phyloP scores from a whole-genome alignment of 1,140 invertebrate species.

The Mamestra configurata region DNA sequence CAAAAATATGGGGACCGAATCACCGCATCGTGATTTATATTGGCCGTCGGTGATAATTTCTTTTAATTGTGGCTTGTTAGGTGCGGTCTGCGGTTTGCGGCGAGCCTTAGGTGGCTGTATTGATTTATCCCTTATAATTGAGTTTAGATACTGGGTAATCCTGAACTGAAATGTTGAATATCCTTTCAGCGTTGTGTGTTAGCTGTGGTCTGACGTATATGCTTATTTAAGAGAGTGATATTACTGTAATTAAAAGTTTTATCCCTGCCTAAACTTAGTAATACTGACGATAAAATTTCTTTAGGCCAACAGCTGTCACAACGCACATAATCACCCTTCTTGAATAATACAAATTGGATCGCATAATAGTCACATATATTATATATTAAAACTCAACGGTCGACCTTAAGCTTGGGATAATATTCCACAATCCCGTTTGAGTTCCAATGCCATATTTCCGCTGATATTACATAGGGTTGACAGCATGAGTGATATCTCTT shows the following conservation, averaged over 20 bases:
- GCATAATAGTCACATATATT: conserved; percentile 26
- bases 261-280: too few species aligned
- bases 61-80: conserved; percentile 49
- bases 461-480: conserved; percentile 9
- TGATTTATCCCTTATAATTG: conserved; percentile 20
- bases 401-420: conserved; percentile 17
- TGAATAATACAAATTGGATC: conserved; percentile 18
- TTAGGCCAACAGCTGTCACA: conserved; percentile 30
- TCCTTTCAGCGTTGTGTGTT: background rate
- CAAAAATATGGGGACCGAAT: conserved; percentile 50
- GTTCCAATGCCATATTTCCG: background rate
- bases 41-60: conserved; percentile 46
- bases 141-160: conserved; percentile 24
- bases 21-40: conserved; percentile 49
- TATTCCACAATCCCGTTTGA: background rate
- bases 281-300: conserved; percentile 5
- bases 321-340: conserved; percentile 13
- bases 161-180: background rate
- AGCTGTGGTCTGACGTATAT: background rate
- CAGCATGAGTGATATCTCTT: conserved; percentile 33
- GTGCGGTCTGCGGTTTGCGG: conserved; percentile 39
- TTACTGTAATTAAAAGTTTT: background rate
- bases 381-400: conserved; percentile 38
- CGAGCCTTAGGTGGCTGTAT: conserved; percentile 10
- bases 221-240: background rate